A percentile compares a stretch with the other conserved stretches of the same genome.
Conservation (phyloP, 1,140 invertebrate species). For the Pomacea maculata region DNA sequence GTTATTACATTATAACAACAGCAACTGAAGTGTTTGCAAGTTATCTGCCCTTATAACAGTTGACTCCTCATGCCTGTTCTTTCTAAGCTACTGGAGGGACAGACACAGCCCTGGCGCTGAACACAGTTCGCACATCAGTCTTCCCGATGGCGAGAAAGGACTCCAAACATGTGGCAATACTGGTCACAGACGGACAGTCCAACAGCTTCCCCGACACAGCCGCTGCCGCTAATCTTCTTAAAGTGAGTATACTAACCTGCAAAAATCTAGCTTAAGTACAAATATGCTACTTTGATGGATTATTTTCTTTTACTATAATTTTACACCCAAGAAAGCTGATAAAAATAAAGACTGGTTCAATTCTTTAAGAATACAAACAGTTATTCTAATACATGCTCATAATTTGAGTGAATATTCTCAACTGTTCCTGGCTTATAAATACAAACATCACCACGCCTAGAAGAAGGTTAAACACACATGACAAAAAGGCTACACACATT, state of each 20-base stretch:
- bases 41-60: not conserved
- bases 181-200: slow-evolving; percentile 10
- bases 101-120: not conserved
- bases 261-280: too few species aligned
- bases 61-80: not conserved
- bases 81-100: not conserved
- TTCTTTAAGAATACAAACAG: too few species aligned
- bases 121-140: not conserved
- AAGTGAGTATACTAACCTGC: not conserved
- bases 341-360: too few species aligned
- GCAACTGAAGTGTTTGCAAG: not conserved
- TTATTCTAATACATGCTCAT: too few species aligned
- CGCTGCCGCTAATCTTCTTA: not conserved
- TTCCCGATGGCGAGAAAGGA: not conserved
- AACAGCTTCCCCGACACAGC: not conserved
- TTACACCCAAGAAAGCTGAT: too few species aligned
- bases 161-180: not conserved
- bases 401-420: too few species aligned
- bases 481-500: too few species aligned
- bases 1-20: not conserved
- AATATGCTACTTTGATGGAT: too few species aligned
- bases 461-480: too few species aligned
- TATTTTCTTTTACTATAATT: too few species aligned
- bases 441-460: too few species aligned
- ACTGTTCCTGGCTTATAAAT: too few species aligned